phyloP scores from a whole-genome alignment of 2,888 invertebrate genomes.

The Diaphora mendica region DNA sequence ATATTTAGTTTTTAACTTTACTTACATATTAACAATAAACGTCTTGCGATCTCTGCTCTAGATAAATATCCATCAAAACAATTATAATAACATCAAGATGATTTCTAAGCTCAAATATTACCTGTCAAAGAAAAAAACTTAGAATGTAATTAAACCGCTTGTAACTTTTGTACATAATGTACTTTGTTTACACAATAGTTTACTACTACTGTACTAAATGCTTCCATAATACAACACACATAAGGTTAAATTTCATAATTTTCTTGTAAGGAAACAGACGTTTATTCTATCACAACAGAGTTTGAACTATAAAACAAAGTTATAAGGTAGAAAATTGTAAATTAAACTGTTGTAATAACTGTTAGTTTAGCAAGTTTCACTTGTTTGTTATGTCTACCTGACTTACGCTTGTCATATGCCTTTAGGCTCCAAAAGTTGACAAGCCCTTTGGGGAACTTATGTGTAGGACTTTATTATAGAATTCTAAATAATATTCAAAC shows the following conservation, averaged over 20 bases:
- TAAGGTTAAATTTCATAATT: slow-evolving; percentile 15
- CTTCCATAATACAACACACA: neutral
- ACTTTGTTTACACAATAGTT: slow-evolving; percentile 2
- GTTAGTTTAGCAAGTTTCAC: slow-evolving; percentile 16
- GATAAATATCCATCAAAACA: no score
- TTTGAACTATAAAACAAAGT: neutral
- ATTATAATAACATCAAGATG: no score
- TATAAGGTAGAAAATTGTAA: slow-evolving; percentile 18
- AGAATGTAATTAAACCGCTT: slow-evolving; percentile 14
- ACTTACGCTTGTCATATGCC: neutral
- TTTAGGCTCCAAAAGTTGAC: neutral
- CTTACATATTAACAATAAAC: no score
- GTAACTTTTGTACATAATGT: slow-evolving; percentile 21
- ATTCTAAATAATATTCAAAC: neutral
- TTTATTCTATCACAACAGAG: slow-evolving; percentile 7
- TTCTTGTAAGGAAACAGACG: neutral
- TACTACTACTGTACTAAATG: slow-evolving; percentile 8
- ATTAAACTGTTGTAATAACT: slow-evolving; percentile 15
- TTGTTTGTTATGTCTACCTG: slow-evolving; percentile 31
- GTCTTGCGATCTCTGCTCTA: no score
- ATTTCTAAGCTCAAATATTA: no score
- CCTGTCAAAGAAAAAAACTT: slow-evolving; percentile 4
- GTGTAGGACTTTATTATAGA: neutral
- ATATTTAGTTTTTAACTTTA: no score
- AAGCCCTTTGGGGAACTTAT: neutral